phyloP scores from a whole-genome alignment of 2,888 invertebrate genomes.

The Ferdinandea cuprea region DNA sequence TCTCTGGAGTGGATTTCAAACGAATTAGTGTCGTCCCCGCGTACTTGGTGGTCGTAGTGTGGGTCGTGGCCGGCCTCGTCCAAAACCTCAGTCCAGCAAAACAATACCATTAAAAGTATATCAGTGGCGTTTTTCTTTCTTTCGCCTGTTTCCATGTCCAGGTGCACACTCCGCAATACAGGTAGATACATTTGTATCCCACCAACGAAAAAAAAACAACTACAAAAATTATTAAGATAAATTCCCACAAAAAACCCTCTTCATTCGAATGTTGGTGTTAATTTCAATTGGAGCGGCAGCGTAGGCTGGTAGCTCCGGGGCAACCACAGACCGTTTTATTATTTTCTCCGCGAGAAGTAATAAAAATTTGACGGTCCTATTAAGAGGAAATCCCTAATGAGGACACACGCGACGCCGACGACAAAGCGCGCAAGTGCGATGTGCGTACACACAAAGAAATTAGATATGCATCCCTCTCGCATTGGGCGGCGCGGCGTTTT shows the following conservation, averaged over 20 bases:
- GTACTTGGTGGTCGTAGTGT: constrained; percentile 69
- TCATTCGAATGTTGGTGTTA: constrained; percentile 71
- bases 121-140: constrained; percentile 36
- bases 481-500: not conserved
- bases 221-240: not conserved
- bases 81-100: constrained; percentile 46
- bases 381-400: constrained; percentile 72
- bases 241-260: constrained; percentile 30
- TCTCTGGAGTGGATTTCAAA: constrained; percentile 72
- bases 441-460: constrained; percentile 76
- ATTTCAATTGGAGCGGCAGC: constrained; percentile 70
- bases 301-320: constrained; percentile 62
- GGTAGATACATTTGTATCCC: constrained; percentile 28
- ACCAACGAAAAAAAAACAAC: not conserved
- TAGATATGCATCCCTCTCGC: not conserved
- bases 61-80: constrained; percentile 38
- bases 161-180: constrained; percentile 30
- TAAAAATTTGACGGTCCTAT: constrained; percentile 71
- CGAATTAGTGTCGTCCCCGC: constrained; percentile 71
- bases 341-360: constrained; percentile 49
- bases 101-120: constrained; percentile 69
- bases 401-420: constrained; percentile 66
- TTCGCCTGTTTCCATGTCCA: constrained; percentile 33
- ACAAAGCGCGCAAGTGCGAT: constrained; percentile 74
- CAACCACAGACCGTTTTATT: constrained; percentile 62